Base-by-base conservation (phyloP, 2,797 vertebrate genomes). In the Molossus molossus region DNA sequence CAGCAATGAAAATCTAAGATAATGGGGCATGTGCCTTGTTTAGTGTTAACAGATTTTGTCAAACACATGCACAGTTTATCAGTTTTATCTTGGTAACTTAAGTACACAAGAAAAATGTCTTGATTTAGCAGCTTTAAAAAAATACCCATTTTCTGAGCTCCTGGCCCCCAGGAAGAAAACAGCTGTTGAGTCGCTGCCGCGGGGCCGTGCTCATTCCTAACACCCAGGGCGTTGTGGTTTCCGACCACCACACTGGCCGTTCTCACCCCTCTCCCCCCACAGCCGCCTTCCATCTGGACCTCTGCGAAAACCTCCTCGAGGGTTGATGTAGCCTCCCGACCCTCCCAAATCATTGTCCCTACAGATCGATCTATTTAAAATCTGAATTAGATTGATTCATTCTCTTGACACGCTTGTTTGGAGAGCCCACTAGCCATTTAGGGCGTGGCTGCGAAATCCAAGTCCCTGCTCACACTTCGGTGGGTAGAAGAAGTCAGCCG, bases 21-120 rank as follows among this genome's bases (percentile, higher is more conserved):
- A n/a, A 69, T 37, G 17, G 29, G 21, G 6, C 33, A 27, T 90
- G 53, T 64, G 9, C 57, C 67, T 53, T 65, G 70, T 89, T 96
- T 64, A 64, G 11, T 76, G 20, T 84, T 84, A 17, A 11, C 48
- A 94, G 55, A 37, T 65, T 87, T 90, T 90, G 55, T 85, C 60
- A 79, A 11, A 53, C 70, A 14, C 9, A 53, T 73, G 40, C 40
- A 45, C 33, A 83, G 15, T 85, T 90, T 90, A 25, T 77, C 40
- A 17, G 0, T 65, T 94, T 93, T 60, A 69, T 62, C 48, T 83
- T 82, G 13, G 53, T 89, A 96, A 64, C 55, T 29, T 14, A 29
- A 90, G 12, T 84, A 55, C 1, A 1, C 27, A 67, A 62, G 53
- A 80, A 70, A 87, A 29, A 73, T 53, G 45, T 53, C 69, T 77